These are phyloP conservation scores for Elegia similella DNA, from an alignment of 2,888 invertebrate genomes.

Conservation along the genomic window DNA sequence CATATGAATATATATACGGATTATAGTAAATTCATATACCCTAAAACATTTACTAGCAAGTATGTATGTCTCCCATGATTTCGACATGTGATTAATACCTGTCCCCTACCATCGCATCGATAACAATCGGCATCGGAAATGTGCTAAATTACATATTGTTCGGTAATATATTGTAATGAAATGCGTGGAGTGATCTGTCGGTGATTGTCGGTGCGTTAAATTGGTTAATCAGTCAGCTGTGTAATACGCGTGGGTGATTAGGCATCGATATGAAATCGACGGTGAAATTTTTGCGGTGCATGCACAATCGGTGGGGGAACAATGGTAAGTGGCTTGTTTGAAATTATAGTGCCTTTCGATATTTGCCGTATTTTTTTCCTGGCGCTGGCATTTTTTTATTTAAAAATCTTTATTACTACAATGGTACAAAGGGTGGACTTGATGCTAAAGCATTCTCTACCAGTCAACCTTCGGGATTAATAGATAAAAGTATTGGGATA, in stretches of 20 bases:
- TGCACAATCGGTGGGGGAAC: conserved; percentile 28
- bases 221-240: conserved; percentile 77
- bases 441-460: too few species aligned
- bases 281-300: conserved; percentile 52
- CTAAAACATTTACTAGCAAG: conserved; percentile 23
- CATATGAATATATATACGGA: too few species aligned
- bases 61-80: not conserved
- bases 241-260: conserved; percentile 66
- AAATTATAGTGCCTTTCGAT: not conserved
- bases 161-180: conserved; percentile 72
- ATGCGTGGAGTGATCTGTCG: conserved; percentile 57
- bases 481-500: too few species aligned
- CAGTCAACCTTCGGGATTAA: too few species aligned
- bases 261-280: conserved; percentile 66
- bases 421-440: too few species aligned
- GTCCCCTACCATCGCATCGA: conserved; percentile 34
- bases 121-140: conserved; percentile 49
- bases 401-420: not conserved
- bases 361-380: too few species aligned
- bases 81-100: conserved; percentile 53
- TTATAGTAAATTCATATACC: conserved; percentile 13
- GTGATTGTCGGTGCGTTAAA: conserved; percentile 66
- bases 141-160: conserved; percentile 72
- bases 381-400: too few species aligned
- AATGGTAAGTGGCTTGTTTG: conserved; percentile 22